phyloP scores from a whole-genome alignment of 2,888 invertebrate genomes.

The Drepanosiphum platanoidis region DNA sequence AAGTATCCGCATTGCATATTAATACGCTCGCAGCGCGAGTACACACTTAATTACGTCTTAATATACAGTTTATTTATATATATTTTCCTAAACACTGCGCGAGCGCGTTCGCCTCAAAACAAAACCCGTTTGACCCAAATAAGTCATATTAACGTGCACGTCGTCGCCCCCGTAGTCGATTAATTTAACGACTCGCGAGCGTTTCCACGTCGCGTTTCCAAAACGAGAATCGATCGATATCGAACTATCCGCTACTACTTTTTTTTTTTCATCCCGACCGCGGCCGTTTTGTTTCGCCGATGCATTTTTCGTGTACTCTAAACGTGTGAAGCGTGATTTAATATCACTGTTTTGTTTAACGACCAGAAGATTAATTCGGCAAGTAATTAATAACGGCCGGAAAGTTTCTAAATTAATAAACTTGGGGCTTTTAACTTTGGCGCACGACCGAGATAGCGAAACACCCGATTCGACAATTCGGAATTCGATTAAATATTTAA shows the following conservation, averaged over 20 bases:
- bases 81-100: neutral
- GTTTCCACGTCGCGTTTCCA: neutral
- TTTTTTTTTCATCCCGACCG: no score
- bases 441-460: neutral
- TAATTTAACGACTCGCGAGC: neutral
- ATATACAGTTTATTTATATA: neutral
- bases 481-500: constrained; percentile 21
- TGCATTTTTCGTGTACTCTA: neutral
- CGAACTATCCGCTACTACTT: no score
- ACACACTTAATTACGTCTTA: neutral
- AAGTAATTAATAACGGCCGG: neutral
- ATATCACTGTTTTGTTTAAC: neutral
- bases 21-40: neutral
- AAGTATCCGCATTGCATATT: neutral
- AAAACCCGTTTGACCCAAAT: neutral
- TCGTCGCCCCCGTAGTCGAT: neutral
- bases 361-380: neutral
- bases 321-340: neutral
- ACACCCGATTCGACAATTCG: neutral
- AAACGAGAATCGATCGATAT: neutral
- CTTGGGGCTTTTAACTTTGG: constrained; percentile 13
- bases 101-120: neutral
- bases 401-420: constrained; percentile 34
- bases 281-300: neutral
- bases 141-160: neutral